Conservation (phyloP, 2,797 vertebrate species). For the Dallia pectoralis region DNA sequence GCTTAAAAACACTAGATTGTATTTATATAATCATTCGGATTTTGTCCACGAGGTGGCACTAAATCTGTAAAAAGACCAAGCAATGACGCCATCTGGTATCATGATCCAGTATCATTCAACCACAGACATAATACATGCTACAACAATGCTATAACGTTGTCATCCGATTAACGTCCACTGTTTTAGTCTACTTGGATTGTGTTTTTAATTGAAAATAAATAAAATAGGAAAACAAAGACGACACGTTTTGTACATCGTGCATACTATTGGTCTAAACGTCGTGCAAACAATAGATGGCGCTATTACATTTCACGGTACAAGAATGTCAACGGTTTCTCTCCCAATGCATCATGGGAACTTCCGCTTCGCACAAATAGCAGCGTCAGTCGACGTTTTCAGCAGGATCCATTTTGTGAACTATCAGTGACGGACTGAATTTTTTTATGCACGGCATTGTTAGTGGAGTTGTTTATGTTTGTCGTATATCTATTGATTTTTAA, state of each 20-base stretch:
- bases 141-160: no score
- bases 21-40: not conserved
- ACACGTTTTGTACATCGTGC: no score
- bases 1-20: no score
- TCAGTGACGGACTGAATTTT: not conserved
- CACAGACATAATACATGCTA: no score
- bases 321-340: not conserved
- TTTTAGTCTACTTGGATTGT: no score
- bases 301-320: not conserved
- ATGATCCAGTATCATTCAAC: no score
- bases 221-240: no score
- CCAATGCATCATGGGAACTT: conserved; percentile 2
- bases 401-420: not conserved
- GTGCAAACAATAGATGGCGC: not conserved
- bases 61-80: not conserved
- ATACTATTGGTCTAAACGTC: no score
- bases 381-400: not conserved
- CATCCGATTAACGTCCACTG: no score
- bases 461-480: no score
- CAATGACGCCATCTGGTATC: not conserved
- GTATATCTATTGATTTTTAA: not conserved
- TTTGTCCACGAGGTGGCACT: not conserved
- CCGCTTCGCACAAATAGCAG: not conserved
- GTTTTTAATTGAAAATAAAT: no score
- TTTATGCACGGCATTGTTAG: not conserved